Percentiles rank a stretch among this genome's conserved stretches.
These are phyloP conservation scores for Samia ricini DNA, from an alignment of 1,140 invertebrate genomes.

Conservation along the genomic window DNA sequence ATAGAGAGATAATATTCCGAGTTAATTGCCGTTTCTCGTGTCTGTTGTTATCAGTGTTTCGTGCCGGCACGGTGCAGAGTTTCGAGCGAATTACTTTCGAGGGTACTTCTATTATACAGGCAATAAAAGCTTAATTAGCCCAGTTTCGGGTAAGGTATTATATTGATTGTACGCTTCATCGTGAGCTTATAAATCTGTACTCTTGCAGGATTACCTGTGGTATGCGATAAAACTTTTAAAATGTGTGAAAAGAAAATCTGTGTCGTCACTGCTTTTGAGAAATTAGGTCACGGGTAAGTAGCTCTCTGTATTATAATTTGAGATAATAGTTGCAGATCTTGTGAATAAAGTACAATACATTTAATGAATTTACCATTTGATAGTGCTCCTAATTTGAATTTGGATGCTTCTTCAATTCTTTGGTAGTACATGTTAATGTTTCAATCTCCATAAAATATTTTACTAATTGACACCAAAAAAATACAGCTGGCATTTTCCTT, in stretches of 20 bases:
- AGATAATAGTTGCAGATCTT: neutral
- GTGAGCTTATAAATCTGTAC: slow-evolving; percentile 35
- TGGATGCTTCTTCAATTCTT: too few species aligned
- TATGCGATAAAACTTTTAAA: slow-evolving; percentile 58
- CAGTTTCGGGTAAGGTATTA: slow-evolving; percentile 46
- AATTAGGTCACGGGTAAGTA: slow-evolving; percentile 49
- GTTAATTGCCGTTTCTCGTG: slow-evolving; percentile 70
- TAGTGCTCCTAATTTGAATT: too few species aligned
- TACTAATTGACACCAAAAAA: too few species aligned
- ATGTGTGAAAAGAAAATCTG: slow-evolving; percentile 47
- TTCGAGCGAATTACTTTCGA: slow-evolving; percentile 43
- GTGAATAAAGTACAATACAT: too few species aligned
- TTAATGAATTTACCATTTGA: too few species aligned
- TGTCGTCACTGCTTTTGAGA: slow-evolving; percentile 39
- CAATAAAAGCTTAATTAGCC: slow-evolving; percentile 45
- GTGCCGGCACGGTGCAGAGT: slow-evolving; percentile 49
- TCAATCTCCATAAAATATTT: too few species aligned
- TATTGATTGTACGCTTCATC: slow-evolving; percentile 64
- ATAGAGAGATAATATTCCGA: slow-evolving; percentile 63
- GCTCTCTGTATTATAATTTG: slow-evolving; percentile 16
- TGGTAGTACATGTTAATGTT: too few species aligned
- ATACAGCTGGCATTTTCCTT: too few species aligned
- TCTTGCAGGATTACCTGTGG: slow-evolving; percentile 24
- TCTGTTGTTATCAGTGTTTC: slow-evolving; percentile 59
- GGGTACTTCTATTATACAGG: slow-evolving; percentile 43